A percentile compares a stretch with the other conserved stretches of the same genome.
Conservation (phyloP, 2,888 invertebrate species). For the Drosophila barbarae region DNA sequence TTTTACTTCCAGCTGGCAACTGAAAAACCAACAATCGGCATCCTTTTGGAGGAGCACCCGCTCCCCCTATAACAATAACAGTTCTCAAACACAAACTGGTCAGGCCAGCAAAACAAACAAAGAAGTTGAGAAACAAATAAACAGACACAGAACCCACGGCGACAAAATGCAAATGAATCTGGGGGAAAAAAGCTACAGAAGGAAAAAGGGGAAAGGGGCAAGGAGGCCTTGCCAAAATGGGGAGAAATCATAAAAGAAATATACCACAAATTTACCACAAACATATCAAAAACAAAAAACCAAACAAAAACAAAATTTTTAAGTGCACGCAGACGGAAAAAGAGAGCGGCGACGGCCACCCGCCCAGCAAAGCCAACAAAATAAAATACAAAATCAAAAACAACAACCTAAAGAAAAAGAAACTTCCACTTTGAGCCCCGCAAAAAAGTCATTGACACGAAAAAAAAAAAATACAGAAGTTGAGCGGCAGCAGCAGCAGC, state of each 20-base stretch:
- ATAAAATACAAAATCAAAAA: constrained; percentile 13
- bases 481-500: constrained; percentile 1
- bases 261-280: constrained; percentile 3
- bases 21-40: constrained; percentile 19
- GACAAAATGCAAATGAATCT: constrained; percentile 29
- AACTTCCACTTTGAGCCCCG: constrained; percentile 56
- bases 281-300: constrained; percentile 11
- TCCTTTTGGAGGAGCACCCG: constrained; percentile 6
- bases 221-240: constrained; percentile 1
- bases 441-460: constrained; percentile 65
- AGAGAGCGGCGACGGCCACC: constrained; percentile 44
- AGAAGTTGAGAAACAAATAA: constrained; percentile 20
- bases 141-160: constrained; percentile 13
- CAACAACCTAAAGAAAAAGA: constrained; percentile 50
- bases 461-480: constrained; percentile 48
- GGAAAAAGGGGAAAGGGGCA: no score
- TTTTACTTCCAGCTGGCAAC: constrained; percentile 1
- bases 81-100: constrained; percentile 15
- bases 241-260: constrained; percentile 27
- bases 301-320: constrained; percentile 31
- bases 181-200: neutral
- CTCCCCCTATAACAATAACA: constrained; percentile 21
- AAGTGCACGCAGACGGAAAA: constrained; percentile 54
- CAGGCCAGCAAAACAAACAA: constrained; percentile 24
- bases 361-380: constrained; percentile 28